A percentile compares a stretch with the other conserved stretches of the same genome.
These are phyloP conservation scores for Tringa solitaria DNA, from an alignment of 2,113 vertebrate species.

Conservation along the genomic window DNA sequence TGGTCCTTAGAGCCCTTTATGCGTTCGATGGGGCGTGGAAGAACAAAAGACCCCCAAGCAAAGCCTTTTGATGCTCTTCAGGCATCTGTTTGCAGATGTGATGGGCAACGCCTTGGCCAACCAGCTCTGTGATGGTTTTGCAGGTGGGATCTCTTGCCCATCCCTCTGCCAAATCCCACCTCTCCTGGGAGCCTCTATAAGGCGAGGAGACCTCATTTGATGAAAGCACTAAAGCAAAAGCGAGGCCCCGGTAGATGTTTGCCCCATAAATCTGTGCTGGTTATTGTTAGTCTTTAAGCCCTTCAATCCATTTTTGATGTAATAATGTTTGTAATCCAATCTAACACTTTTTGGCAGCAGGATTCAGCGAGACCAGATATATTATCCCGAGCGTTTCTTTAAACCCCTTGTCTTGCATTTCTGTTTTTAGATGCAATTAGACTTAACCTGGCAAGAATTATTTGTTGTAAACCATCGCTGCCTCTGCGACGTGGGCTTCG, in stretches of 20 bases:
- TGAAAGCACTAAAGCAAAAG: neutral
- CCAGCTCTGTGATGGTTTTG: neutral
- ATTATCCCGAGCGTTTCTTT: conserved; percentile 20
- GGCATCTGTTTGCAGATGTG: neutral
- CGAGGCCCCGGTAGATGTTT: neutral
- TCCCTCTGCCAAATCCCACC: no score
- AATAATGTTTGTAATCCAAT: conserved; percentile 43
- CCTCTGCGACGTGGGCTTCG: neutral
- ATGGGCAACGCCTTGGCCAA: neutral
- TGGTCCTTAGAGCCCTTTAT: neutral
- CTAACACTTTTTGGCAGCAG: conserved; percentile 26
- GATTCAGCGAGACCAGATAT: neutral
- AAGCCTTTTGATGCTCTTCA: neutral
- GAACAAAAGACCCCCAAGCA: neutral
- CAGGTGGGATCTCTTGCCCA: neutral
- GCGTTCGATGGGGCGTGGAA: no score
- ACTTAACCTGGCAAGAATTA: conserved; percentile 49
- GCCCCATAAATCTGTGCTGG: neutral
- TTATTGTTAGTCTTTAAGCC: conserved; percentile 46
- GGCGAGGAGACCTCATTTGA: neutral
- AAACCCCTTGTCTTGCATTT: conserved; percentile 62
- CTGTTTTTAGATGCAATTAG: conserved; percentile 67
- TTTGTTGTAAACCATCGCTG: conserved; percentile 9
- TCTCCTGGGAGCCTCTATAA: neutral
- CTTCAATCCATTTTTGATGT: conserved; percentile 49